Percentiles rank a stretch among this genome's conserved stretches.
phyloP scores from a whole-genome alignment of 1,140 invertebrate genomes.

The Leptestheria dahalacensis region DNA sequence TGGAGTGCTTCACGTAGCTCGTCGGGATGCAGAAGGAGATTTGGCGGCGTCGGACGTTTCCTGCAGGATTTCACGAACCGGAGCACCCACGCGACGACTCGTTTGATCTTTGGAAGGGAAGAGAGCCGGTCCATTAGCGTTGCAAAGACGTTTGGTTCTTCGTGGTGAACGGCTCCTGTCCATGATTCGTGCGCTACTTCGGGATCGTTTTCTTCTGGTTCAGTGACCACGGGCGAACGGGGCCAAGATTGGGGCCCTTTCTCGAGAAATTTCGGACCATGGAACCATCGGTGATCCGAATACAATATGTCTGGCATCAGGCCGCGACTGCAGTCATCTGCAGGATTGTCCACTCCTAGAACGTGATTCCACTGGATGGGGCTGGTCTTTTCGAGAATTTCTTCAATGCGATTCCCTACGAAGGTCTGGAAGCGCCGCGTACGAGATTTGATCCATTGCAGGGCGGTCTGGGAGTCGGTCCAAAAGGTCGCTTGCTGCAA shows the following conservation, averaged over 20 bases:
- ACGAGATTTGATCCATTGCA: slow-evolving; percentile 23
- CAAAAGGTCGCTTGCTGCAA: slow-evolving; percentile 18
- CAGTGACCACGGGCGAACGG: too few relatives aligned
- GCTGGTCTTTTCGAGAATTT: slow-evolving; percentile 19
- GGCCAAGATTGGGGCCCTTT: too few relatives aligned
- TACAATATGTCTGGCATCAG: background rate
- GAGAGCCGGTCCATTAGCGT: too few relatives aligned
- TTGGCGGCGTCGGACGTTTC: too few relatives aligned
- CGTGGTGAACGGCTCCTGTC: too few relatives aligned
- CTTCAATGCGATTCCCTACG: slow-evolving; percentile 19
- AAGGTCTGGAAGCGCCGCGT: slow-evolving; percentile 15
- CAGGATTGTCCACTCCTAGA: slow-evolving; percentile 17
- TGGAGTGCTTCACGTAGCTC: too few relatives aligned
- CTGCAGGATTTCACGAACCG: slow-evolving; percentile 5
- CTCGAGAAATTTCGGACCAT: too few relatives aligned
- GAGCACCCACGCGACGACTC: slow-evolving; percentile 3
- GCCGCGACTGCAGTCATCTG: slow-evolving; percentile 18
- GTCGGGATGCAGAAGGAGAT: too few relatives aligned
- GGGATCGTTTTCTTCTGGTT: too few relatives aligned
- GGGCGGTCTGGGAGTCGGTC: slow-evolving; percentile 25
- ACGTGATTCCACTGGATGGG: slow-evolving; percentile 19
- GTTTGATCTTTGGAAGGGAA: too few relatives aligned
- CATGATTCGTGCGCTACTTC: too few relatives aligned
- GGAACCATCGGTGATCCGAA: slow-evolving; percentile 15
- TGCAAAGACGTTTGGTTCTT: too few relatives aligned